Conservation (phyloP, 1,140 invertebrate genomes). For the Diabrotica undecimpunctata region DNA sequence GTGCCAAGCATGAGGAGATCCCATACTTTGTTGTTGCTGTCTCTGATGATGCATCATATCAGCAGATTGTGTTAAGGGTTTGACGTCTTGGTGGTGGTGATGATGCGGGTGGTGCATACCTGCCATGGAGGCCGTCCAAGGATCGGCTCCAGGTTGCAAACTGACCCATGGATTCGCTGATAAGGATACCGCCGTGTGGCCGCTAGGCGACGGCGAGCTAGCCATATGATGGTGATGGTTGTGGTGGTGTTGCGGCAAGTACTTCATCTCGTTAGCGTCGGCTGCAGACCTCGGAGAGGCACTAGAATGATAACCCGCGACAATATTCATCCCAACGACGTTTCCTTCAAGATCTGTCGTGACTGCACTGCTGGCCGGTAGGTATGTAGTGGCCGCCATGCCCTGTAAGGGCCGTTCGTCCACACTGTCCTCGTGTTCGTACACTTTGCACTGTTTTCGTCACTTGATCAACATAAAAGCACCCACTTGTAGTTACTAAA, state of each 20-base stretch:
- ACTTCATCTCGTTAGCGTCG: slow-evolving; percentile 89
- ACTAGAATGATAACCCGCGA: slow-evolving; percentile 64
- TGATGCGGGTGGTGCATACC: slow-evolving; percentile 60
- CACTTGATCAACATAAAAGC: slow-evolving; percentile 10
- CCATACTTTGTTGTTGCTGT: slow-evolving; percentile 60
- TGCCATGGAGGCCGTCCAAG: slow-evolving; percentile 71
- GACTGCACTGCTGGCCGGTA: slow-evolving; percentile 71
- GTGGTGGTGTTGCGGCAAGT: slow-evolving; percentile 81
- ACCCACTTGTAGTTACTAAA: slow-evolving; percentile 1
- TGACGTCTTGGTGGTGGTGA: slow-evolving; percentile 62
- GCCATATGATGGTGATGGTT: slow-evolving; percentile 71
- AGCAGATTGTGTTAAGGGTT: slow-evolving; percentile 56
- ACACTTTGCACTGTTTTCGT: slow-evolving; percentile 48
- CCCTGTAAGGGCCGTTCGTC: slow-evolving; percentile 59
- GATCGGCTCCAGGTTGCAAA: slow-evolving; percentile 70
- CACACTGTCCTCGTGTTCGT: slow-evolving; percentile 56
- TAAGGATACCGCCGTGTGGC: slow-evolving; percentile 57
- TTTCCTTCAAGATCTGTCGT: slow-evolving; percentile 73
- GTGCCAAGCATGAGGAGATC: slow-evolving; percentile 76
- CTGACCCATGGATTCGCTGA: slow-evolving; percentile 79
- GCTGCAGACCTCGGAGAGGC: slow-evolving; percentile 74
- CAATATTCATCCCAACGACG: slow-evolving; percentile 68
- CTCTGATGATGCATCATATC: slow-evolving; percentile 58
- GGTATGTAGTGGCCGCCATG: slow-evolving; percentile 84
- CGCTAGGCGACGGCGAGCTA: slow-evolving; percentile 63